These are phyloP conservation scores for Serilophus lunatus DNA, from an alignment of 2,113 vertebrate genomes.

Conservation along the genomic window DNA sequence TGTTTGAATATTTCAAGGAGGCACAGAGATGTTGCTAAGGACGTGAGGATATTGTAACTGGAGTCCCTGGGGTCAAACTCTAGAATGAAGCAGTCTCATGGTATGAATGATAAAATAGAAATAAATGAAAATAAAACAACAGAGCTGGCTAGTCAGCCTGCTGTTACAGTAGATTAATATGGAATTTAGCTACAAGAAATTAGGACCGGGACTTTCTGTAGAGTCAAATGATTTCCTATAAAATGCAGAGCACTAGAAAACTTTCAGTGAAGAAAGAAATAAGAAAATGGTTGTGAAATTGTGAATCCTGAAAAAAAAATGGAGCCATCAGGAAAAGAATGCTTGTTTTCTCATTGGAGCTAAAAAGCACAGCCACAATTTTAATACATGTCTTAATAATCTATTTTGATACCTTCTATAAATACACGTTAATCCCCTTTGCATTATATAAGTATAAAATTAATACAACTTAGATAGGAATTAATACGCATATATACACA, in stretches of 20 bases:
- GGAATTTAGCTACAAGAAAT: background rate
- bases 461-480: background rate
- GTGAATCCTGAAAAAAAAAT: background rate
- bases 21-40: background rate
- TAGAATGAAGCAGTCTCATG: background rate
- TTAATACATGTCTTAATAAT: background rate
- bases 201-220: background rate
- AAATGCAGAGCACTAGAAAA: background rate
- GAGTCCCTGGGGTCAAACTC: background rate
- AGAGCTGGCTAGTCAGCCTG: background rate
- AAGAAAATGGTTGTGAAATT: background rate
- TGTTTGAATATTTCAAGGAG: background rate
- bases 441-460: background rate
- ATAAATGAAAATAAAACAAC: background rate
- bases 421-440: background rate
- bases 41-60: background rate
- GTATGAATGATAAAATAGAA: slow-evolving; percentile 12
- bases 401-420: background rate
- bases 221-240: background rate
- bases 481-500: background rate
- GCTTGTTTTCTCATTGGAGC: background rate
- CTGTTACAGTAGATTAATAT: background rate
- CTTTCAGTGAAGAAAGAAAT: background rate
- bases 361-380: background rate
- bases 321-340: background rate